phyloP scores from a whole-genome alignment of 1,140 invertebrate species.

The Drosophila tropicalis region DNA sequence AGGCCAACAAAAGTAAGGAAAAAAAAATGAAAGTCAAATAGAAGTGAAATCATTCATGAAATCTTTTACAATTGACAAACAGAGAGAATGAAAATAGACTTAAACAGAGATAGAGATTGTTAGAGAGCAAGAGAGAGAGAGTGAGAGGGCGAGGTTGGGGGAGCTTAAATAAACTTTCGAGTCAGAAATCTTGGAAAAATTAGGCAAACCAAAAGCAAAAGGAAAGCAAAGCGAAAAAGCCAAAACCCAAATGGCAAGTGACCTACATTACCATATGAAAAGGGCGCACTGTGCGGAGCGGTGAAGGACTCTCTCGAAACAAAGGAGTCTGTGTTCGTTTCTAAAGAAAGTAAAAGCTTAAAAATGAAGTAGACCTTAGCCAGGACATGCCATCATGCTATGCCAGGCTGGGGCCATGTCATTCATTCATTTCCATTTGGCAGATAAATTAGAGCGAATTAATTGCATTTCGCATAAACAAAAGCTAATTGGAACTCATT shows the following conservation, averaged over 20 bases:
- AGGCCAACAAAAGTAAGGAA: slow-evolving; percentile 21
- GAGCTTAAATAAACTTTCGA: slow-evolving; percentile 19
- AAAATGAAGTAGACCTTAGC: background rate
- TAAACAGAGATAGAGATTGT: too few species aligned
- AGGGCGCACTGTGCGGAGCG: slow-evolving; percentile 32
- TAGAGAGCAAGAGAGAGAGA: background rate
- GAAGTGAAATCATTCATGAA: slow-evolving; percentile 79
- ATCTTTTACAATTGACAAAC: slow-evolving; percentile 76
- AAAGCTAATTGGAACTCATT: slow-evolving; percentile 79
- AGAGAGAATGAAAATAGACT: slow-evolving; percentile 11
- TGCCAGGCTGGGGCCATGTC: slow-evolving; percentile 23
- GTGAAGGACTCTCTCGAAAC: slow-evolving; percentile 32
- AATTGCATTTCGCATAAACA: slow-evolving; percentile 80
- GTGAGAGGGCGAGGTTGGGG: background rate
- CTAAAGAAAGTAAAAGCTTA: slow-evolving; percentile 27
- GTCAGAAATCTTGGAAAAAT: slow-evolving; percentile 67
- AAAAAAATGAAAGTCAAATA: slow-evolving; percentile 67
- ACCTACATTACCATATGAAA: slow-evolving; percentile 68
- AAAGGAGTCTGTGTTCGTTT: slow-evolving; percentile 9
- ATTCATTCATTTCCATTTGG: slow-evolving; percentile 57
- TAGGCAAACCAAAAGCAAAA: slow-evolving; percentile 26
- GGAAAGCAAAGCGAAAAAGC: slow-evolving; percentile 17
- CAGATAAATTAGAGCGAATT: slow-evolving; percentile 81
- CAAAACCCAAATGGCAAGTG: slow-evolving; percentile 45
- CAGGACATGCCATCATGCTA: too few species aligned